Evolutionary conservation across 2,888 invertebrate species (phyloP).

Genomic region (Nomada fabriciana): DNA sequence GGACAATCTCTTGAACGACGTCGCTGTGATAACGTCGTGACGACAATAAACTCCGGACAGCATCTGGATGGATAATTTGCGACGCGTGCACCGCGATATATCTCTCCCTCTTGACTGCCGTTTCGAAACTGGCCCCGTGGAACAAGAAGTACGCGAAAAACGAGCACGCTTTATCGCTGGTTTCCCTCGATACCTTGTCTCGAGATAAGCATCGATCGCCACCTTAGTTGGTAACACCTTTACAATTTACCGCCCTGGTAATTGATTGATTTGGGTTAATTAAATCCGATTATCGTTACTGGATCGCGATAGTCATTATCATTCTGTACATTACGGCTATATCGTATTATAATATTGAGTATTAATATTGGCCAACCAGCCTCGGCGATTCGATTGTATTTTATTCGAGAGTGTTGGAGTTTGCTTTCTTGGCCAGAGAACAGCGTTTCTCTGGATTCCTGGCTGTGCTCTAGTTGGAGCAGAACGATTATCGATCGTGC

Average conservation of each 20-base stretch:
- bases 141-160: constrained; percentile 45
- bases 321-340: constrained; percentile 20
- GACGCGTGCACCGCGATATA: background rate
- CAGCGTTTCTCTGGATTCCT: constrained; percentile 44
- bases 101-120: background rate
- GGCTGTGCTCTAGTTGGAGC: constrained; percentile 25
- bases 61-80: constrained; percentile 34
- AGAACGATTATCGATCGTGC: constrained; percentile 55
- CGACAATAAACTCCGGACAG: constrained; percentile 29
- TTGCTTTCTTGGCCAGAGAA: constrained; percentile 32
- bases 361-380: constrained; percentile 42
- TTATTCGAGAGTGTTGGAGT: constrained; percentile 1
- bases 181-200: constrained; percentile 40
- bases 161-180: constrained; percentile 46
- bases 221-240: constrained; percentile 22
- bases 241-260: constrained; percentile 26
- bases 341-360: background rate
- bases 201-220: constrained; percentile 43
- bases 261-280: constrained; percentile 58
- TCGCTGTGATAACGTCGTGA: constrained; percentile 35
- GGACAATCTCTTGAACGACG: constrained; percentile 25
- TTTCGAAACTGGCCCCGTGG: constrained; percentile 33
- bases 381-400: constrained; percentile 26
- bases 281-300: constrained; percentile 46
- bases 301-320: constrained; percentile 44